Percentiles rank a stretch among this genome's conserved stretches.
Conservation (phyloP, 2,797 vertebrate species). For the Artibeus lituratus region DNA sequence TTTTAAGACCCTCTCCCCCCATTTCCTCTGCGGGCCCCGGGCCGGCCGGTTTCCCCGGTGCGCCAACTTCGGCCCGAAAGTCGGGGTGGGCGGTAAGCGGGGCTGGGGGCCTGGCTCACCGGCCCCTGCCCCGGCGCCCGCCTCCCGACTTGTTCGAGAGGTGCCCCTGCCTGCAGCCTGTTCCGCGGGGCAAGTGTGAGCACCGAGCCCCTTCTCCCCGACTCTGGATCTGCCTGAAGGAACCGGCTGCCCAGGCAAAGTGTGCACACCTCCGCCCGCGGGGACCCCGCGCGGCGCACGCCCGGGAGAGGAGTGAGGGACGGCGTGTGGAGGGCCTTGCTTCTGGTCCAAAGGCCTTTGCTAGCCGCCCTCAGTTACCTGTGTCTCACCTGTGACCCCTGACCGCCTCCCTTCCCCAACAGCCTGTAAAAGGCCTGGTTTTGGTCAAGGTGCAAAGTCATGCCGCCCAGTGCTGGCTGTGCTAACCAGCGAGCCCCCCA, state of each 20-base stretch:
- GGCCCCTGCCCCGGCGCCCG: neutral
- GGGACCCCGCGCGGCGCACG: neutral
- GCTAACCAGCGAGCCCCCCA: neutral
- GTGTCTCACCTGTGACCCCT: neutral
- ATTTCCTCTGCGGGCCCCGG: neutral
- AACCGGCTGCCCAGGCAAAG: neutral
- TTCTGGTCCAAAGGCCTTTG: neutral
- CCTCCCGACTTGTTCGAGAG: neutral
- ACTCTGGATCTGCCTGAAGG: neutral
- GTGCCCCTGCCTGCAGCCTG: neutral
- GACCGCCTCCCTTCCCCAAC: neutral
- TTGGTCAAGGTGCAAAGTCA: slow-evolving; percentile 57
- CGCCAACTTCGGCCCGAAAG: neutral
- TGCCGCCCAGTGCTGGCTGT: neutral
- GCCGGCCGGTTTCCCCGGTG: neutral
- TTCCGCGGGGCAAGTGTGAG: neutral
- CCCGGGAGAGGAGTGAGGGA: neutral
- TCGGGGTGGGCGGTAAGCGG: neutral
- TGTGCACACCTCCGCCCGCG: neutral
- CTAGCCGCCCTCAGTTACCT: neutral
- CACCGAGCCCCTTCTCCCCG: neutral
- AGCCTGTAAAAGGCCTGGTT: slow-evolving; percentile 8
- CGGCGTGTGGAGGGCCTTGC: neutral
- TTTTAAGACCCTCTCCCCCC: neutral
- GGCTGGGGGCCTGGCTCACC: neutral